A percentile compares a stretch with the other conserved stretches of the same genome.
phyloP scores from a whole-genome alignment of 64 coral and sea anemone species.

The Hydrozoanthus tunicans region DNA sequence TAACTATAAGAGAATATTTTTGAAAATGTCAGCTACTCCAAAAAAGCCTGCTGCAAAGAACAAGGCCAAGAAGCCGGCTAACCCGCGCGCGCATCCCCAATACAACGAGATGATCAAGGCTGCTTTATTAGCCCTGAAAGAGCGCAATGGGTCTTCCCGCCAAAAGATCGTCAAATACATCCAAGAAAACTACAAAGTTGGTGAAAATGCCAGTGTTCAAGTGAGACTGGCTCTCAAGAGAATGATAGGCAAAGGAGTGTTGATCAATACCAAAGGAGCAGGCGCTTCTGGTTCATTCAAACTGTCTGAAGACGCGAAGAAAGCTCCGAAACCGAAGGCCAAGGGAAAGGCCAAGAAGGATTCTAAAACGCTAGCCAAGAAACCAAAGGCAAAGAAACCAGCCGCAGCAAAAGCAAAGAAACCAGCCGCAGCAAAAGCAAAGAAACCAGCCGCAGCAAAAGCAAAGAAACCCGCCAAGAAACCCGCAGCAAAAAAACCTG shows the following conservation, averaged over 20 bases:
- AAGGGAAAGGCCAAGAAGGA: too few species aligned
- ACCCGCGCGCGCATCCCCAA: background rate
- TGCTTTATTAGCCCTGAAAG: too few species aligned
- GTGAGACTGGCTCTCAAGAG: background rate
- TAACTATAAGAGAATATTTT: background rate
- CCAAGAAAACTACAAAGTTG: background rate
- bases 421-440: background rate
- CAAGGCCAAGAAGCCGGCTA: background rate
- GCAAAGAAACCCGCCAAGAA: background rate
- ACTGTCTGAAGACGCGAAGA: background rate
- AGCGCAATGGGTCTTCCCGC: background rate
- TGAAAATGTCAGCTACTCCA: background rate
- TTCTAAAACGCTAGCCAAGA: background rate
- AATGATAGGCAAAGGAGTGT: background rate
- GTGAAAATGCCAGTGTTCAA: background rate
- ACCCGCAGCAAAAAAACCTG: too few species aligned
- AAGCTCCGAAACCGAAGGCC: background rate
- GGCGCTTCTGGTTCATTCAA: background rate
- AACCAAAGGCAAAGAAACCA: background rate
- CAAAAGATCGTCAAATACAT: background rate
- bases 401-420: background rate
- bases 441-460: background rate
- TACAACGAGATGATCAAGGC: background rate
- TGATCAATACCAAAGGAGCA: background rate
- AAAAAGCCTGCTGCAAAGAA: background rate